Evolutionary conservation across 2,888 invertebrate genomes (phyloP).

Genomic region (Bhutanitis thaidina): DNA sequence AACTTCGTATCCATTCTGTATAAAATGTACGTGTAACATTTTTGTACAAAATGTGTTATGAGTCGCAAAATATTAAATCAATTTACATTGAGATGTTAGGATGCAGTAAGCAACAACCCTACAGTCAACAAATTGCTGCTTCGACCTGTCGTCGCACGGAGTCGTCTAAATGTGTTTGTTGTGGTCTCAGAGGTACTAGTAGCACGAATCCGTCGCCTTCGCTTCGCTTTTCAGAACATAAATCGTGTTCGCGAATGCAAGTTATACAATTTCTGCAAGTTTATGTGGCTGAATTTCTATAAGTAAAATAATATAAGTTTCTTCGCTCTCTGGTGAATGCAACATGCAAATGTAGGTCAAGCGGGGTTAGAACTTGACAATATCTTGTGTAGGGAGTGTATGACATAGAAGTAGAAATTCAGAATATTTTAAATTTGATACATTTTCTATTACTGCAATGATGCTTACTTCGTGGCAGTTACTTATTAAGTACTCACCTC

Average conservation of each 20-base stretch:
- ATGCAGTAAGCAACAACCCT: background rate
- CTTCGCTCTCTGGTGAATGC: conserved; percentile 7
- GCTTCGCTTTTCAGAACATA: conserved; percentile 27
- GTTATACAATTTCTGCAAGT: conserved; percentile 20
- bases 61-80: no score
- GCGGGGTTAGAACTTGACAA: background rate
- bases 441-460: no score
- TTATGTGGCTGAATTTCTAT: conserved; percentile 8
- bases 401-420: background rate
- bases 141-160: conserved; percentile 40
- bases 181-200: conserved; percentile 49
- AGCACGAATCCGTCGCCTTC: conserved; percentile 24
- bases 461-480: no score
- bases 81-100: background rate
- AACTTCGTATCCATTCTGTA: no score
- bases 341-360: conserved; percentile 4
- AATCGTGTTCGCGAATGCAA: conserved; percentile 23
- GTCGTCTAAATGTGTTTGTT: conserved; percentile 63
- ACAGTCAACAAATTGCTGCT: conserved; percentile 7
- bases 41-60: no score
- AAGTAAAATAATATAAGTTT: conserved; percentile 5
- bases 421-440: no score
- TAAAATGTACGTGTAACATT: no score
- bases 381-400: background rate
- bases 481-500: no score